Evolutionary conservation across 2,797 vertebrate genomes (phyloP).

Genomic region (Channallabes apus): DNA sequence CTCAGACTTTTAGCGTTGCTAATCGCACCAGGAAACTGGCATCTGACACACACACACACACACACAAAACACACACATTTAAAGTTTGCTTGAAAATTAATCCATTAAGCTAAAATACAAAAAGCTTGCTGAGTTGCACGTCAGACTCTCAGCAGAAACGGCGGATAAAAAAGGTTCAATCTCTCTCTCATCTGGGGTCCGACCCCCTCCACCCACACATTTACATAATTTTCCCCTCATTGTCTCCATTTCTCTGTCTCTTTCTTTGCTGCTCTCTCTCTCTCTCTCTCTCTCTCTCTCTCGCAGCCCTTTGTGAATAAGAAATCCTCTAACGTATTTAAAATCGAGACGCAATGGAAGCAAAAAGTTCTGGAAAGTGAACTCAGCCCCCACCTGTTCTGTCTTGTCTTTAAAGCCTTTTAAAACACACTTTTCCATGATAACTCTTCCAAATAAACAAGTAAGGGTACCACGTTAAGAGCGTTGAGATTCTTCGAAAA

Average conservation of each 20-base stretch:
- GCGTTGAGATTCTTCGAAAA: constrained; percentile 7
- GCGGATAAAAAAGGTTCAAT: constrained; percentile 16
- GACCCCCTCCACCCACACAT: constrained; percentile 33
- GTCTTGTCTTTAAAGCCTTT: constrained; percentile 34
- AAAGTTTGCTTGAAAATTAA: neutral
- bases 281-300: neutral
- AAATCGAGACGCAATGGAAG: constrained; percentile 51
- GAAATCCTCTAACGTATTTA: constrained; percentile 51
- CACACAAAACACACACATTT: neutral
- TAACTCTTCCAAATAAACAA: constrained; percentile 17
- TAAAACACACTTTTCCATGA: constrained; percentile 32
- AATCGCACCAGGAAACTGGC: constrained; percentile 17
- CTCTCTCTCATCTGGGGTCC: constrained; percentile 21
- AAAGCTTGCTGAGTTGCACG: neutral
- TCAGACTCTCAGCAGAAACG: constrained; percentile 21
- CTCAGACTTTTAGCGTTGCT: constrained; percentile 6
- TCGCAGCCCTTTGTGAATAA: constrained; percentile 52
- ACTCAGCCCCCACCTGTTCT: constrained; percentile 1
- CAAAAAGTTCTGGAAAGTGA: constrained; percentile 51
- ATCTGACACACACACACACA: constrained; percentile 11
- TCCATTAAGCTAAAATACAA: constrained; percentile 30
- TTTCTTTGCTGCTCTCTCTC: neutral
- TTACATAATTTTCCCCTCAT: constrained; percentile 22
- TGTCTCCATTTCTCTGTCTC: neutral
- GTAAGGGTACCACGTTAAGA: neutral